These are phyloP conservation scores for Athalia cordata DNA, from an alignment of 2,888 invertebrate species.

Conservation along the genomic window DNA sequence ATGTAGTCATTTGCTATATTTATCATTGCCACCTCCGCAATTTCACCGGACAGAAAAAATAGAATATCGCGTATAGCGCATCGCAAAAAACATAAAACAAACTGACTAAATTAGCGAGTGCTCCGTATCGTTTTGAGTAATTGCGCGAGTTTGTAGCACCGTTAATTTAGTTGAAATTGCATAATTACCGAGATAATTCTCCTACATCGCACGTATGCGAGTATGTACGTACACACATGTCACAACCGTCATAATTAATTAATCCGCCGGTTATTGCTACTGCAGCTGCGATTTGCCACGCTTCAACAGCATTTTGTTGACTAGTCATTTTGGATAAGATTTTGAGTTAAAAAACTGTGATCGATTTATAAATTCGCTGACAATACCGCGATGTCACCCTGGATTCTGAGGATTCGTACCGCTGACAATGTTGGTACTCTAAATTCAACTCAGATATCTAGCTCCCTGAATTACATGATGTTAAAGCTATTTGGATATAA, in stretches of 20 bases:
- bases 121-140: constrained; percentile 29
- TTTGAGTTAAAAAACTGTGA: neutral
- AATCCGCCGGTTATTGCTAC: neutral
- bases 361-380: neutral
- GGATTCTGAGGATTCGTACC: neutral
- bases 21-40: no score
- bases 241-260: constrained; percentile 25
- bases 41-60: no score
- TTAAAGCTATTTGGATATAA: constrained; percentile 36
- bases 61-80: no score
- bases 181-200: constrained; percentile 17
- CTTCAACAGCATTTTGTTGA: neutral
- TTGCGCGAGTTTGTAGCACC: constrained; percentile 24
- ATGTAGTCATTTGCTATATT: neutral
- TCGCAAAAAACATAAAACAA: neutral
- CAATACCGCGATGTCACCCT: neutral
- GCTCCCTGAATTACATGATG: constrained; percentile 25
- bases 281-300: constrained; percentile 2
- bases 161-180: constrained; percentile 17
- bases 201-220: neutral
- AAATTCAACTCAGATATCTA: constrained; percentile 2
- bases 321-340: neutral
- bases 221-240: neutral
- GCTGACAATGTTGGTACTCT: constrained; percentile 4
- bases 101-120: neutral